Conservation (phyloP, 2,797 vertebrate species). For the Accipiter minullus region DNA sequence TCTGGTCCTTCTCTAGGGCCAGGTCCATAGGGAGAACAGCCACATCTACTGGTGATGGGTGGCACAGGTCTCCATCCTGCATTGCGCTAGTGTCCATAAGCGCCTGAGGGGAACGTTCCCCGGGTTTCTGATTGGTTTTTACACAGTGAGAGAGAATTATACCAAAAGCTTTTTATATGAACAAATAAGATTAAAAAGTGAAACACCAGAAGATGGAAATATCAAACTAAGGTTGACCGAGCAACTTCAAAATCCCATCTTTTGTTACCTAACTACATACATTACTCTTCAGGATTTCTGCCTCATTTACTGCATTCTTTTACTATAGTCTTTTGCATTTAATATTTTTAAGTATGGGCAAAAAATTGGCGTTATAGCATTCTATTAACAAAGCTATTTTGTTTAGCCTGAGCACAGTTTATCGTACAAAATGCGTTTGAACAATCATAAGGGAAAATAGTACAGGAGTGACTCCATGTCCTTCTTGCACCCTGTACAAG, state of each 20-base stretch:
- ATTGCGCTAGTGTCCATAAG: not conserved
- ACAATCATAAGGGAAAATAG: not conserved
- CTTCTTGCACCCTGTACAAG: not conserved
- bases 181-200: fast-evolving
- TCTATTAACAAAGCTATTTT: not conserved
- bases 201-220: not conserved
- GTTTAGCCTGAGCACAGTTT: not conserved
- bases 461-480: not conserved
- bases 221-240: not conserved
- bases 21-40: not conserved
- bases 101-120: fast-evolving
- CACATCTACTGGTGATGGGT: not conserved
- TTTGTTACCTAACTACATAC: not conserved
- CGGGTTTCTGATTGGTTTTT: not conserved
- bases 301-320: not conserved
- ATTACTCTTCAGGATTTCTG: not conserved
- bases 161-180: not conserved
- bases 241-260: not conserved
- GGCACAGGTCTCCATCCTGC: not conserved
- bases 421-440: not conserved
- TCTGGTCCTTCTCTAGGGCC: not conserved
- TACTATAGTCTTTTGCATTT: not conserved
- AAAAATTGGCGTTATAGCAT: not conserved
- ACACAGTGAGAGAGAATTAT: not conserved
- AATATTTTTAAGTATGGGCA: not conserved